Evolutionary conservation across 92 coral and sea anemone species (phyloP), one percentile per base, ranked within the genome.

Genomic region (Palythoa grandiflora): DNA sequence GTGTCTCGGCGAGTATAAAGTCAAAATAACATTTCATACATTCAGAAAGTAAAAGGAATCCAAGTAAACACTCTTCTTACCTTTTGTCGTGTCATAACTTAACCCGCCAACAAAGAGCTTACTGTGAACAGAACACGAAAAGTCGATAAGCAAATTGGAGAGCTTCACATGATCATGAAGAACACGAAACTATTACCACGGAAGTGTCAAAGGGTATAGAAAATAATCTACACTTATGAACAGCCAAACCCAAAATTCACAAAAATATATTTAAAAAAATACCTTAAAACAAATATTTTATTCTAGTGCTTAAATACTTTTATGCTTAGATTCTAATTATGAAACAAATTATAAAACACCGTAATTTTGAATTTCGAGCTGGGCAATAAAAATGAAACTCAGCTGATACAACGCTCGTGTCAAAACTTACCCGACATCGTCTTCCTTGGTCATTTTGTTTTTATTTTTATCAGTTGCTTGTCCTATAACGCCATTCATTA

Each of bases 21-120:
- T 70, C 37, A 51, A 87, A 78, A 63, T 54, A 77, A 39, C 38
- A 21, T 55, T 39, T 54, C 36, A 68, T 13, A 66, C 17, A 71
- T 81, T 81, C 1, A 81, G 71, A 68, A 38, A 53, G 73, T 53
- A 88, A 65, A n/a, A 44, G 39, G 55, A 75, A 84, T 36, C 72
- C n/a, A 91, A 15, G 20, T 76, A 53, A 83, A 71, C 84, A 84
- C 65, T 55, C 53, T 78, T 40, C 95, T 75, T 92, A 94, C 99
- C 99, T 92, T 93, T 93, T 20, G 96, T 91, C 12, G 99, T 97
- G 38, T 97, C 99, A 70, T 95, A 95, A 94, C 98, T 97, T 59
- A 97, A 90, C 68, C 98, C 99, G 91, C 99, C 99, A 83, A 97
- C 99, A 76, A 97, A 97, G 35, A 97, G 97, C 94, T 97, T 97